Base-by-base conservation (phyloP, 2,113 vertebrate species). In the Gadus chalcogrammus region DNA sequence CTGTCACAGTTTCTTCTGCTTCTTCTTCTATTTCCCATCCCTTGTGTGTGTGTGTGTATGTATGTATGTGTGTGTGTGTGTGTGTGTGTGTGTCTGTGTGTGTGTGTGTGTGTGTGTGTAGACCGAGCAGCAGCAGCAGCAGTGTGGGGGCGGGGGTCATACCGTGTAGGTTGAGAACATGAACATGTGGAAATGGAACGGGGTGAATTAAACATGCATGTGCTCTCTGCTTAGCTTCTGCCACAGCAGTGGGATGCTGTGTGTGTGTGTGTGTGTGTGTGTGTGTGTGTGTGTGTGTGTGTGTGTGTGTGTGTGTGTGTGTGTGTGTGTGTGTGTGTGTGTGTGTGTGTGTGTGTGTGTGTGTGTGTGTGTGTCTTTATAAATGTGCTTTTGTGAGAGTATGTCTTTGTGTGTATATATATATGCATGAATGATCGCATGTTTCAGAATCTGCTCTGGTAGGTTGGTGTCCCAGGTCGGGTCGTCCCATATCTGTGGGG, bases 191-290 rank as follows among this genome's bases (percentile, higher is more conserved):
- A 90, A 87, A 88, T 88, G 85, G 85, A 88, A 73, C 82, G 79
- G 77, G 78, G 73, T 90, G 77, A 90, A 90, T 90, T 90, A 90
- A 90, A 90, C 85, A 90, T 90, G 83, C 67, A 38, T 67, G 75
- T 79, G 79, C 77, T 84, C 79, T 80, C 82, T 84, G 74, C 81
- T 78, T 70, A 77, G 74, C 80, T 35, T 70, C 62, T 76, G 69
- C 74, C 67, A 53, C 79, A 61, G 78, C 77, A 73, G 72, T 75
- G 35, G 79, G 83, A 77, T 78, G 79, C 83, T 68, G 12, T 72
- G 9, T 48, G 38, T 22, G 35, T 48, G 42, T 22, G 35, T 48
- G 42, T 52, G 31, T 38, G 64, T 65, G 64, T 27, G 38, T 28
- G 38, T 11, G 3, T 31, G 31, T 62, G 68, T 61, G 59, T 69